Percentiles rank a stretch among this genome's conserved stretches.
Conservation (phyloP, 2,113 vertebrate species). For the Galeopterus variegatus region DNA sequence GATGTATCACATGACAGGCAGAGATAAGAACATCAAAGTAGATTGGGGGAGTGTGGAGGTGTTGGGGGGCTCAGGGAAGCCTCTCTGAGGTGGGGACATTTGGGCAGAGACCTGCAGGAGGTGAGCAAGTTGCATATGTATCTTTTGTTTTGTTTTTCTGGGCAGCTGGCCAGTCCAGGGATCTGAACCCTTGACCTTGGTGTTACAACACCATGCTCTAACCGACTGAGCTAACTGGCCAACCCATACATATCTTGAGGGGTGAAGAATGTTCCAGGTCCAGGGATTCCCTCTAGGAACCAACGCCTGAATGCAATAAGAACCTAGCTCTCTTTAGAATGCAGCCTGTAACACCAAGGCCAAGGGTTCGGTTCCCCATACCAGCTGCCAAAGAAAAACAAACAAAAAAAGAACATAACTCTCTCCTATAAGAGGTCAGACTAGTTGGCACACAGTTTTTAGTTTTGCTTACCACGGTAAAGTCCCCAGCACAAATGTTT, state of each 20-base stretch:
- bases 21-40: neutral
- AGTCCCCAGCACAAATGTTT: neutral
- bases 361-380: no score
- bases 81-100: neutral
- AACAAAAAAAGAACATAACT: neutral
- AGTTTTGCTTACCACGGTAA: slow-evolving; percentile 21
- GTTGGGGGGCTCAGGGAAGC: neutral
- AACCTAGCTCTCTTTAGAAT: neutral
- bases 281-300: neutral
- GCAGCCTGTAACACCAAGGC: no score
- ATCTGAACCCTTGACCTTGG: no score
- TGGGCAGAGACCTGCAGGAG: neutral
- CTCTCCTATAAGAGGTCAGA: neutral
- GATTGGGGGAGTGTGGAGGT: neutral
- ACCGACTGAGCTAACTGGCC: no score
- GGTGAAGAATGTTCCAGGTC: neutral
- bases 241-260: neutral
- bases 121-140: neutral
- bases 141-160: no score
- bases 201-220: no score
- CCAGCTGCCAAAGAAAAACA: no score
- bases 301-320: neutral
- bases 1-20: no score
- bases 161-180: no score
- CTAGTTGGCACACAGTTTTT: neutral